Evolutionary conservation across 2,113 vertebrate species (phyloP), one percentile per base, ranked within the genome.

Genomic region (Mellivora capensis): DNA sequence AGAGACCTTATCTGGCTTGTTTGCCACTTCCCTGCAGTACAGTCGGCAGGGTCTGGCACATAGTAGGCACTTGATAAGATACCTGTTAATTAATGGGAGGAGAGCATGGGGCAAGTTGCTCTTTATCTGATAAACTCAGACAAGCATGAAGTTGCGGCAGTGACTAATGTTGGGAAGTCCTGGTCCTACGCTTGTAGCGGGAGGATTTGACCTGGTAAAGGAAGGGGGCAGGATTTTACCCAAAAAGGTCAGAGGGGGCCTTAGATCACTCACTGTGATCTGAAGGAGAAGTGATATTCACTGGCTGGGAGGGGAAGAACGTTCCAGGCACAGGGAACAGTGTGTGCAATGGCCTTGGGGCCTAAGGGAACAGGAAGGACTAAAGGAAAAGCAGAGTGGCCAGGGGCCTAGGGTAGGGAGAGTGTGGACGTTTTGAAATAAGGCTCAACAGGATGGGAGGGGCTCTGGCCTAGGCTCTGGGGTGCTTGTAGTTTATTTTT

Each of bases 331-430:
- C 18, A 76, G 15, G 15, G 23, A 61, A 54, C 12, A 39, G 76
- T 17, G 4, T 85, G 54, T 93, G 95, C 64, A 89, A 44, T 34
- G 64, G 77, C 92, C 92, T 47, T 27, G 92, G 64, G 44, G 37
- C 49, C 11, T 80, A 52, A 72, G 37, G 29, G 79, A 79, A 29
- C 72, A 1, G 61, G 71, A 82, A 87, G 20, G 79, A 77, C 31
- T 37, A 3, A 44, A 81, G n/a, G 49, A 81, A 93, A 90, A 88
- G 27, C n/a, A 29, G 61, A 69, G 61, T 84, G 52, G 6, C 18
- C 29, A 6, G 74, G 67, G 31, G 15, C 6, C 64, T 18, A 13
- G 80, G 71, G 42, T 25, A 7, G 74, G 71, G 31, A 74, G n/a
- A 14, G 74, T 52, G 21, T 49, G 13, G 39, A 13, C 2, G 1